Conservation (phyloP, 2,113 vertebrate species). For the Sialia sialis region DNA sequence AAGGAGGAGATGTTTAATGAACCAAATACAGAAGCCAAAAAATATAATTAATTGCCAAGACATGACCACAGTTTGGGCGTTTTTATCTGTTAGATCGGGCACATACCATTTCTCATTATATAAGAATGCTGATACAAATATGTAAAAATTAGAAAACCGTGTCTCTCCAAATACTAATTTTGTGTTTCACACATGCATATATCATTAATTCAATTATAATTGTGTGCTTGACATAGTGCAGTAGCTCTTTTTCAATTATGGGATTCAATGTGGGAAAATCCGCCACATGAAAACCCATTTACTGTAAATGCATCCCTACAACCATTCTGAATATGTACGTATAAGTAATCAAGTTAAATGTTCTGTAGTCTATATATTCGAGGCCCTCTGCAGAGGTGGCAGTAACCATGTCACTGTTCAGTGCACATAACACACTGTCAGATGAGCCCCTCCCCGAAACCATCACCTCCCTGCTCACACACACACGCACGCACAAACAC, state of each 20-base stretch:
- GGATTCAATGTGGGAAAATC: conserved; percentile 71
- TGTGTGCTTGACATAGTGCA: conserved; percentile 83
- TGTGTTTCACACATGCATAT: conserved; percentile 70
- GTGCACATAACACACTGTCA: conserved; percentile 85
- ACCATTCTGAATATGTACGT: conserved; percentile 63
- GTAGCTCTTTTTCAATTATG: conserved; percentile 80
- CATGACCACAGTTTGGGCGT: conserved; percentile 37
- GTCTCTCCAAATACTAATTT: conserved; percentile 80
- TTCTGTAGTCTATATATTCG: conserved; percentile 77
- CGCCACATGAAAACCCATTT: conserved; percentile 70
- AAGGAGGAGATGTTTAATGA: conserved; percentile 62
- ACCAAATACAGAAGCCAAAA: conserved; percentile 66
- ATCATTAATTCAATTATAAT: conserved; percentile 92
- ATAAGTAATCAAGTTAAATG: conserved; percentile 78
- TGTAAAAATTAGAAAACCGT: conserved; percentile 77
- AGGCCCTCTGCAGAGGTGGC: conserved; percentile 81
- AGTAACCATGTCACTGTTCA: conserved; percentile 82
- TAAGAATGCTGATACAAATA: conserved; percentile 68
- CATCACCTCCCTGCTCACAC: conserved; percentile 60
- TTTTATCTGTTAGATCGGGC: conserved; percentile 67
- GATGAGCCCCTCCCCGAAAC: conserved; percentile 69
- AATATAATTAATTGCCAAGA: conserved; percentile 47
- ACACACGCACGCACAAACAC: neutral
- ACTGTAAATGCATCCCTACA: conserved; percentile 66
- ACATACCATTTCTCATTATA: conserved; percentile 69